Conservation (phyloP, 2,888 invertebrate species). For the Aphrophora alni region DNA sequence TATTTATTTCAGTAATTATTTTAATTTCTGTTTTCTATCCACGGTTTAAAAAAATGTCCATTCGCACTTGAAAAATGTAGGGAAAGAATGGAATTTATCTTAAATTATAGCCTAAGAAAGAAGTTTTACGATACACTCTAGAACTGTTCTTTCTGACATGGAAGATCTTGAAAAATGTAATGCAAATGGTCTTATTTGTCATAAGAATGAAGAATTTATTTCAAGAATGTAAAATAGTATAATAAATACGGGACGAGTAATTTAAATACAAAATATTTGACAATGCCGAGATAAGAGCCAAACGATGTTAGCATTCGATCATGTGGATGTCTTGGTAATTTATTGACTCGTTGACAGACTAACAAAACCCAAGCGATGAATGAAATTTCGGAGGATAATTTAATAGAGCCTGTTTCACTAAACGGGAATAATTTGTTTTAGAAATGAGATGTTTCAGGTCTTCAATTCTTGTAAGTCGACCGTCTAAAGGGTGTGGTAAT, state of each 20-base stretch:
- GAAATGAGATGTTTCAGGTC: not conserved
- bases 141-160: not conserved
- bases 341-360: not conserved
- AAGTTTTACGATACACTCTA: not conserved
- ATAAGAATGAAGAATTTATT: not conserved
- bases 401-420: not conserved
- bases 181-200: not conserved
- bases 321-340: not conserved
- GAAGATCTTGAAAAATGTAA: not conserved
- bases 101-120: not conserved
- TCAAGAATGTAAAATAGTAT: not conserved
- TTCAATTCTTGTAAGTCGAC: no score
- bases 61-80: not conserved
- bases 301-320: not conserved
- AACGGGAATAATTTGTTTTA: conserved; percentile 3
- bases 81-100: not conserved
- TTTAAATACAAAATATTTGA: not conserved
- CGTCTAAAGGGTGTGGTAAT: not conserved
- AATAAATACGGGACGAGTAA: not conserved
- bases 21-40: no score
- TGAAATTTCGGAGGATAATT: not conserved
- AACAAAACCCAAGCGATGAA: not conserved
- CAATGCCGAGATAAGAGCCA: not conserved
- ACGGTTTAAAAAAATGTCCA: no score
- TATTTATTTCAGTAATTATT: no score